Evolutionary conservation across 2,113 vertebrate genomes (phyloP).

Genomic region (Vulpes lagopus): DNA sequence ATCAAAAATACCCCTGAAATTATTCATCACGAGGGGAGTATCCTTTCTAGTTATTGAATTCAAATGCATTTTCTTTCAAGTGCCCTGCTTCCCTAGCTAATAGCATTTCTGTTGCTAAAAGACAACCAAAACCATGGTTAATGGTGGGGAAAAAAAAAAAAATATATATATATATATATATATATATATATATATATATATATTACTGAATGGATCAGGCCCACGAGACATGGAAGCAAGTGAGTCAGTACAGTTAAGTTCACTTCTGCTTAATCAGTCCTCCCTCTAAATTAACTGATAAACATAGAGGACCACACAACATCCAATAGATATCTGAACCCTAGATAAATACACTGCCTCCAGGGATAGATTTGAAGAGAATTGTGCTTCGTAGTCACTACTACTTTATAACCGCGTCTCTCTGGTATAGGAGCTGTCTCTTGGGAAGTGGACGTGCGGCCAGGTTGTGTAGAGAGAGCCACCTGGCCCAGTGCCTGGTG

Average conservation of each 20-base stretch:
- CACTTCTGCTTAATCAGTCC: neutral
- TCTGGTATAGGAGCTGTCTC: neutral
- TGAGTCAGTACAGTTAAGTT: neutral
- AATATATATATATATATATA: neutral
- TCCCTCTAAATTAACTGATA: neutral
- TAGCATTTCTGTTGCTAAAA: constrained; percentile 60
- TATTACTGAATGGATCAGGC: neutral
- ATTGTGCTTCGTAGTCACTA: neutral
- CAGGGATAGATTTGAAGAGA: neutral
- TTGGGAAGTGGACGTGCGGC: neutral
- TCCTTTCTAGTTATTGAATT: constrained; percentile 54
- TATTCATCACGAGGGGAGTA: neutral
- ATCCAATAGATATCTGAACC: neutral
- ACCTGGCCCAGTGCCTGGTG: neutral
- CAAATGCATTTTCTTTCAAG: constrained; percentile 49
- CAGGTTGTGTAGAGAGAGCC: neutral
- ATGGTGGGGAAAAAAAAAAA: neutral
- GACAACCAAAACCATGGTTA: constrained; percentile 42
- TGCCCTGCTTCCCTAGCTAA: constrained; percentile 44
- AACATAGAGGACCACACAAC: neutral
- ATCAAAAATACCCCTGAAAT: constrained; percentile 56
- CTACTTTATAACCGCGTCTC: neutral
- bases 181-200: neutral
- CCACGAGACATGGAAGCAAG: neutral
- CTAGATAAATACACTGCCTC: neutral